Evolutionary conservation across 2,113 vertebrate genomes (phyloP).

Genomic region (Pterophyllum scalare): DNA sequence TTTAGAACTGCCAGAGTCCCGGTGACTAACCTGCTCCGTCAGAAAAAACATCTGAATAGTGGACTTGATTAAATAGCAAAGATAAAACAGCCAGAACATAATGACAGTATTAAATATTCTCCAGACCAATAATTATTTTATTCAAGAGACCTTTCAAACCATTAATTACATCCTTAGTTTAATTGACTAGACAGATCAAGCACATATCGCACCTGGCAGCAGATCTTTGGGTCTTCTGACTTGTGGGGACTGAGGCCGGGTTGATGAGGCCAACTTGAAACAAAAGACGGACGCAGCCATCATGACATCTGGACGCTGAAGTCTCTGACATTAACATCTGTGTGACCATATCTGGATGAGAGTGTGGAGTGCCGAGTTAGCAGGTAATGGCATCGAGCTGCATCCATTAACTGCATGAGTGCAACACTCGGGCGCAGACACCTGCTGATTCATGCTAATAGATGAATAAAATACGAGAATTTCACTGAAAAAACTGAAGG

Average conservation of each 20-base stretch:
- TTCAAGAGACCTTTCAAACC: background rate
- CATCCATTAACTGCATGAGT: rapidly evolving
- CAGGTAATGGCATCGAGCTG: background rate
- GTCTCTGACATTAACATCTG: rapidly evolving
- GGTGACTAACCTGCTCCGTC: background rate
- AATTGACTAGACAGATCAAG: rapidly evolving
- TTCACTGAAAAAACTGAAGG: background rate
- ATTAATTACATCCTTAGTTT: background rate
- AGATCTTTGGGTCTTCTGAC: background rate
- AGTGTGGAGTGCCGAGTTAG: background rate
- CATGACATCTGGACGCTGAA: background rate
- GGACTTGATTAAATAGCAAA: background rate
- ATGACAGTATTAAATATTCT: background rate
- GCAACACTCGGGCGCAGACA: background rate
- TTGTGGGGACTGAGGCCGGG: background rate
- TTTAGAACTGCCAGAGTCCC: background rate
- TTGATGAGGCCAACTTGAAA: background rate
- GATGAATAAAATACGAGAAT: background rate
- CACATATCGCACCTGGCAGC: background rate
- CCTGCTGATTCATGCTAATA: background rate
- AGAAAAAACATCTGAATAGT: background rate
- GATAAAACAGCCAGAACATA: too few relatives aligned
- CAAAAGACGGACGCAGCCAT: background rate
- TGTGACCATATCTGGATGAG: background rate
- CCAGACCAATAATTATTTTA: background rate